These are phyloP conservation scores for Leptestheria dahalacensis DNA, from an alignment of 1,140 invertebrate species.

Conservation along the genomic window DNA sequence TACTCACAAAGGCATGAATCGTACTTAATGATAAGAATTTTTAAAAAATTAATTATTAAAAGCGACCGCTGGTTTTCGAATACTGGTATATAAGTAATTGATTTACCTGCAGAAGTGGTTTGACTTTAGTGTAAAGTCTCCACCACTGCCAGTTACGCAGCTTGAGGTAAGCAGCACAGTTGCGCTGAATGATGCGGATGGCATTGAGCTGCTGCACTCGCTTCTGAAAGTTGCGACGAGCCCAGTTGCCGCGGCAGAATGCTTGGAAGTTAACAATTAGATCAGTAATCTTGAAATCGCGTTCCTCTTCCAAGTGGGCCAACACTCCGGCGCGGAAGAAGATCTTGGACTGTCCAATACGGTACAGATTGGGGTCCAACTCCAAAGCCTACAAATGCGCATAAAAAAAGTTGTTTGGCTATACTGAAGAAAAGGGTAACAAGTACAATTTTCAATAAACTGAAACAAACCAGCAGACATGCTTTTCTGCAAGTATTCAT, in stretches of 20 bases:
- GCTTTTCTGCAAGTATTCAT: no score
- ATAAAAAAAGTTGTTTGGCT: no score
- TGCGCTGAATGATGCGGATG: constrained; percentile 95
- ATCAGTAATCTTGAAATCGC: constrained; percentile 97
- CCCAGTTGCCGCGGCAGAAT: constrained; percentile 88
- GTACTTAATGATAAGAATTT: no score
- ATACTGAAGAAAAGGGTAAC: no score
- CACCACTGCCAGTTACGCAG: constrained; percentile 99
- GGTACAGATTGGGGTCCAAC: constrained; percentile 84
- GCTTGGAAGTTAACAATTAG: constrained; percentile 98
- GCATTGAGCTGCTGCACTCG: constrained; percentile 94
- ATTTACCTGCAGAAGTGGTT: constrained; percentile 49
- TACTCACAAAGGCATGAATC: no score
- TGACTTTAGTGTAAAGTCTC: constrained; percentile 95
- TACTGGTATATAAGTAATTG: no score
- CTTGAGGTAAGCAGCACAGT: constrained; percentile 96
- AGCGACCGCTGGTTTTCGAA: no score
- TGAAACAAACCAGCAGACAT: no score
- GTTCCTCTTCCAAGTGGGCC: constrained; percentile 94
- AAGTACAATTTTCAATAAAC: no score
- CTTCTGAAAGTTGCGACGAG: constrained; percentile 90
- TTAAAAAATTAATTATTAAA: no score
- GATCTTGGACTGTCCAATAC: constrained; percentile 94
- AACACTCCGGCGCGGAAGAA: constrained; percentile 97
- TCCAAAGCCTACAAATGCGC: constrained; percentile 49